Conservation (phyloP, 2,797 vertebrate genomes). For the Tympanoctomys barrerae region DNA sequence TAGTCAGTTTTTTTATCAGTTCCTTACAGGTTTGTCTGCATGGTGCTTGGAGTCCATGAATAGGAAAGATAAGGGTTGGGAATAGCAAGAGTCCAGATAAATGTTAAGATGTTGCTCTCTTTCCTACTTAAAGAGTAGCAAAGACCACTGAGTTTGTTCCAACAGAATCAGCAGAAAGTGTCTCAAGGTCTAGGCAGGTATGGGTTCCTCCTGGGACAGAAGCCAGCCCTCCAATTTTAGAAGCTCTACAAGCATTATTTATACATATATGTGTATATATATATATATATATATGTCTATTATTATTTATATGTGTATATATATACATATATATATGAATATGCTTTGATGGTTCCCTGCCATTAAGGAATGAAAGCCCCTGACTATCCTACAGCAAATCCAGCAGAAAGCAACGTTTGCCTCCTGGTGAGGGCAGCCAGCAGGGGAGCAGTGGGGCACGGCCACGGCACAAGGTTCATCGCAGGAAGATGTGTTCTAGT, state of each 20-base stretch:
- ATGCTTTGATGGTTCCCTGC: background rate
- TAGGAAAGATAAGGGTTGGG: background rate
- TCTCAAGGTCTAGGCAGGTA: no score
- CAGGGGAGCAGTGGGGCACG: no score
- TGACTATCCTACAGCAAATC: background rate
- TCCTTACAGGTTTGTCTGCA: background rate
- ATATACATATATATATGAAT: no score
- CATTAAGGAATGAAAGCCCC: background rate
- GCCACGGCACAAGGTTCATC: accelerated
- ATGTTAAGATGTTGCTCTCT: background rate
- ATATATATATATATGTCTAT: no score
- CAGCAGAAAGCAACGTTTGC: background rate
- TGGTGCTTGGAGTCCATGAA: background rate
- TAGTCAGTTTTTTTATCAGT: background rate
- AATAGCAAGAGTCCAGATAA: background rate
- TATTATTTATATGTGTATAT: no score
- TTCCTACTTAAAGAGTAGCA: background rate
- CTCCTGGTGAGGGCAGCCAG: background rate
- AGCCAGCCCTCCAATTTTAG: background rate
- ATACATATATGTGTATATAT: no score
- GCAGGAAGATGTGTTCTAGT: background rate
- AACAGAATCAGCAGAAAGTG: background rate
- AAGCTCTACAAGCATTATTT: background rate
- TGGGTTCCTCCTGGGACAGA: background rate
- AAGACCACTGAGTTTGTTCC: accelerated